phyloP scores from a whole-genome alignment of 2,888 invertebrate genomes.

The Philereme vetulata region DNA sequence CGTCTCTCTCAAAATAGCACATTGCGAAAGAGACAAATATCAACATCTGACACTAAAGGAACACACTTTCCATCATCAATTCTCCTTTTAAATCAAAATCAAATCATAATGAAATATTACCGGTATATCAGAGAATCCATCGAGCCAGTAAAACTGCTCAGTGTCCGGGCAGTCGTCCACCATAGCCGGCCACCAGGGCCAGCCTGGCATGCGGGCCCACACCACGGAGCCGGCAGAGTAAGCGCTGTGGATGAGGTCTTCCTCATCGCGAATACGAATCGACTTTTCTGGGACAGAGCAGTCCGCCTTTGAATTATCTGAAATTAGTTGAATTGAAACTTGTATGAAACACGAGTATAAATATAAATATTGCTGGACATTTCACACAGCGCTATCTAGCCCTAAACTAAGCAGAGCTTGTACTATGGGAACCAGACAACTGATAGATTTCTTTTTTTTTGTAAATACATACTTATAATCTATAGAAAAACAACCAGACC shows the following conservation, averaged over 20 bases:
- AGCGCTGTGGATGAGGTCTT: constrained; percentile 82
- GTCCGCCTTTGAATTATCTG: constrained; percentile 72
- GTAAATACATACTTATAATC: no score
- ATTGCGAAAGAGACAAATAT: no score
- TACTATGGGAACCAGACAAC: no score
- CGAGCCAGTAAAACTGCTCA: constrained; percentile 84
- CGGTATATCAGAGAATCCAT: constrained; percentile 80
- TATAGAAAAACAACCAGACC: no score
- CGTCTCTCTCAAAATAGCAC: no score
- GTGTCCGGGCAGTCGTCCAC: constrained; percentile 87
- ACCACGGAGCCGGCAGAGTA: constrained; percentile 87
- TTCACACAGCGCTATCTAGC: no score
- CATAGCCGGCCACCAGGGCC: constrained; percentile 90
- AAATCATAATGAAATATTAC: constrained; percentile 58
- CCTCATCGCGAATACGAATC: constrained; percentile 70
- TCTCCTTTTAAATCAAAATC: no score
- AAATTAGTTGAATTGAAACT: constrained; percentile 11
- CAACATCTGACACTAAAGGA: no score
- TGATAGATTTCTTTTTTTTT: no score
- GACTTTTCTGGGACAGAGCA: constrained; percentile 80
- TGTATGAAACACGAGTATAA: background rate
- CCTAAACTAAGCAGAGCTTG: no score
- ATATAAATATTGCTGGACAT: no score
- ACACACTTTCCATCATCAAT: no score
- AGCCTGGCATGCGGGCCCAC: constrained; percentile 84